A percentile compares a stretch with the other conserved stretches of the same genome.
Conservation (phyloP, 2,113 vertebrate genomes). For the Pelodiscus sinensis region DNA sequence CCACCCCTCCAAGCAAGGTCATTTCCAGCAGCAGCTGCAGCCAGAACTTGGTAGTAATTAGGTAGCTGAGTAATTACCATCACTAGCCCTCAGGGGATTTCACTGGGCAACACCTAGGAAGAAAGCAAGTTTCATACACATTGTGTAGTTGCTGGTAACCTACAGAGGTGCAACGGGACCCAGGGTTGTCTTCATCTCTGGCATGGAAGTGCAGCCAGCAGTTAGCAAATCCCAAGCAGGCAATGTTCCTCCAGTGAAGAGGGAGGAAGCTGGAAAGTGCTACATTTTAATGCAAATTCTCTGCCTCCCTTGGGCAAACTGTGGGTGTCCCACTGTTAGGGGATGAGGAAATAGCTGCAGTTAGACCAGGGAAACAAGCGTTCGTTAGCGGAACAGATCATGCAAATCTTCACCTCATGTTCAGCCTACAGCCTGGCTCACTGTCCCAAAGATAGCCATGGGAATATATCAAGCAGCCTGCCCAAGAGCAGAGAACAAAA, state of each 20-base stretch:
- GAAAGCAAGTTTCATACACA: background rate
- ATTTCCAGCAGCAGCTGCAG: background rate
- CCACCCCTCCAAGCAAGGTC: background rate
- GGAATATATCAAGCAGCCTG: background rate
- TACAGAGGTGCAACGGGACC: background rate
- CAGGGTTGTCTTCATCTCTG: background rate
- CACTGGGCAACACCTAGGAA: background rate
- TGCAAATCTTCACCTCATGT: background rate
- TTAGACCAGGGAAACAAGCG: background rate
- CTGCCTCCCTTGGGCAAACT: background rate
- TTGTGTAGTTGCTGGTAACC: background rate
- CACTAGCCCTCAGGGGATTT: background rate
- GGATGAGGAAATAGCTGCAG: background rate
- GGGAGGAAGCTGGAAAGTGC: background rate
- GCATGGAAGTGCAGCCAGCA: background rate
- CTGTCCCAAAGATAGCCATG: too few species aligned
- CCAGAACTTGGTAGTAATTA: background rate
- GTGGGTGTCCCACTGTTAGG: background rate
- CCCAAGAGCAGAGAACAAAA: background rate
- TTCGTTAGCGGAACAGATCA: background rate
- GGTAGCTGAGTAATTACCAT: rapidly evolving
- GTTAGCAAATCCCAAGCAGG: too few species aligned
- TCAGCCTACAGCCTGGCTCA: background rate
- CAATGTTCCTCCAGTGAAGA: too few species aligned
- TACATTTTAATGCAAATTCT: background rate